These are phyloP conservation scores for Geodia barretti DNA, from an alignment of 37 sponge, comb jelly and placozoan species.

Conservation along the genomic window DNA sequence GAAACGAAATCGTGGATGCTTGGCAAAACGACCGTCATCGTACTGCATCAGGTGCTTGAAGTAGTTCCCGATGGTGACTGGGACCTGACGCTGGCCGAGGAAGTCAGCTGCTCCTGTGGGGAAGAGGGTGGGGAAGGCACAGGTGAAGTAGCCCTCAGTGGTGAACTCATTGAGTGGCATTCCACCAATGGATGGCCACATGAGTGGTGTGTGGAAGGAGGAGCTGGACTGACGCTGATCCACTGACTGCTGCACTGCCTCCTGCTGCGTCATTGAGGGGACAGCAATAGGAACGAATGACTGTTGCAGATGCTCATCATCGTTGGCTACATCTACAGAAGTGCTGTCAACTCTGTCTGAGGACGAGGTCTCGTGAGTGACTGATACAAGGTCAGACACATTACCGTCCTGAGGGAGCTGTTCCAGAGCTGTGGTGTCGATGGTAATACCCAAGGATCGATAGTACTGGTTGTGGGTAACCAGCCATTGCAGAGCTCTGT, in stretches of 20 bases:
- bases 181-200: conserved; percentile 35
- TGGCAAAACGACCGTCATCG: conserved; percentile 40
- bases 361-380: no score
- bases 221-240: no score
- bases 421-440: conserved; percentile 5
- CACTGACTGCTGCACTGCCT: no score
- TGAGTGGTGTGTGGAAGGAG: no score
- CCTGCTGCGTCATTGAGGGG: no score
- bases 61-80: conserved; percentile 32
- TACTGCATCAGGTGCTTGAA: conserved; percentile 47
- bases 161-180: conserved; percentile 46
- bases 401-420: conserved; percentile 49
- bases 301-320: background rate
- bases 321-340: no score
- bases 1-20: conserved; percentile 43
- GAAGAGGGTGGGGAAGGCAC: conserved; percentile 54
- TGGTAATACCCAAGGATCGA: background rate
- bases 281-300: conserved; percentile 32
- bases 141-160: conserved; percentile 44
- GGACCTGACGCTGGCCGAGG: conserved; percentile 3
- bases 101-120: conserved; percentile 40
- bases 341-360: no score
- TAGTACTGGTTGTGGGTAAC: conserved; percentile 39
- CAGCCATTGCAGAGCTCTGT: conserved; percentile 39
- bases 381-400: conserved; percentile 1